Percentiles rank a stretch among this genome's conserved stretches.
These are phyloP conservation scores for Smittia sp. DNA, from an alignment of 2,888 invertebrate genomes.

Conservation along the genomic window DNA sequence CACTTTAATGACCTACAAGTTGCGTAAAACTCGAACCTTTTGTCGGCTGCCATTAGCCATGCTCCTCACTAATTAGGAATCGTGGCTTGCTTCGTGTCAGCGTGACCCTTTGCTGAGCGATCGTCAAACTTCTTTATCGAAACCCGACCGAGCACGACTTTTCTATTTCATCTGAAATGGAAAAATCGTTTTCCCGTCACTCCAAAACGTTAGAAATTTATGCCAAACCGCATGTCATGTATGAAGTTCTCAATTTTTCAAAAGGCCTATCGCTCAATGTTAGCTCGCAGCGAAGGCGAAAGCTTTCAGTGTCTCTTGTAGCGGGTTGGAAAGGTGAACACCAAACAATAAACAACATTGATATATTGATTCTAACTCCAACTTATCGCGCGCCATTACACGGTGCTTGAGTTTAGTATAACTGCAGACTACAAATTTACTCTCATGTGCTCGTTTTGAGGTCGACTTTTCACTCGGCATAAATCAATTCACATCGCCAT, in stretches of 20 bases:
- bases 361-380: slow-evolving; percentile 34
- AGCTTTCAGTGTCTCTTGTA: neutral
- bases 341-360: slow-evolving; percentile 33
- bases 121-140: neutral
- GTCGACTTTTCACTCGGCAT: neutral
- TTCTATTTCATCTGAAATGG: neutral
- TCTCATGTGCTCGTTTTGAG: neutral
- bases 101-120: neutral
- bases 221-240: slow-evolving; percentile 13
- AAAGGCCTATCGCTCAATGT: slow-evolving; percentile 18
- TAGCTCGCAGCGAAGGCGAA: neutral
- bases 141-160: neutral
- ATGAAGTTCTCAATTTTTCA: neutral
- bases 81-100: neutral
- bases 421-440: slow-evolving; percentile 18
- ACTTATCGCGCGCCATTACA: neutral
- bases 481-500: slow-evolving; percentile 16
- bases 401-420: neutral
- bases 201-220: neutral
- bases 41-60: neutral
- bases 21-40: slow-evolving; percentile 3
- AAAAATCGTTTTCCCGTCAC: neutral
- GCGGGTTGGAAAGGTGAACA: neutral
- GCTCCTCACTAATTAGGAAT: too few species aligned
- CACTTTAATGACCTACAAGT: neutral